A percentile compares a stretch with the other conserved stretches of the same genome.
Conservation (phyloP, 2,797 vertebrate genomes). For the Hydrocynus forskahlii region DNA sequence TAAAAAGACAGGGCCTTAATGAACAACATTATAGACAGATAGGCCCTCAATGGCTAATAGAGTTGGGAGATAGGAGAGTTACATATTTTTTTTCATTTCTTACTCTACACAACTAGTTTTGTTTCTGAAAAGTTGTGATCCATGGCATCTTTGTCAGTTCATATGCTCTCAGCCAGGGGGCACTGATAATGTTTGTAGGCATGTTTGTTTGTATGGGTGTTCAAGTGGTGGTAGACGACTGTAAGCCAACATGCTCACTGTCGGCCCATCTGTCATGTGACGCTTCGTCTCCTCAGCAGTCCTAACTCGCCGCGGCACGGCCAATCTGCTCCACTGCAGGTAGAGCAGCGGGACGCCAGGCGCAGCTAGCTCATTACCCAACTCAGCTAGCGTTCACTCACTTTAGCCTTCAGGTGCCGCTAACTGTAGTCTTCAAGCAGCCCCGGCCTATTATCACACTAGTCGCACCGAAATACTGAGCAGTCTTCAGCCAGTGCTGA, state of each 20-base stretch:
- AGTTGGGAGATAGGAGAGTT: too few species aligned
- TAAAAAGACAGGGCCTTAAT: too few species aligned
- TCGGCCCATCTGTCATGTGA: slow-evolving; percentile 81
- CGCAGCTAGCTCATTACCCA: slow-evolving; percentile 55
- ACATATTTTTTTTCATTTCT: too few species aligned
- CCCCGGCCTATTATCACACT: slow-evolving; percentile 40
- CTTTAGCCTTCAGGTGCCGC: slow-evolving; percentile 46
- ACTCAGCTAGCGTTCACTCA: slow-evolving; percentile 48
- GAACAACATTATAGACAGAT: too few species aligned
- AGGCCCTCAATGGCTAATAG: too few species aligned
- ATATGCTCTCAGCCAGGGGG: slow-evolving; percentile 54
- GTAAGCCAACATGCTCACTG: slow-evolving; percentile 68
- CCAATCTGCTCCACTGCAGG: slow-evolving; percentile 83
- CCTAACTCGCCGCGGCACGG: slow-evolving; percentile 75
- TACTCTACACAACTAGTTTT: too few species aligned
- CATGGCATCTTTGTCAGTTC: slow-evolving; percentile 18
- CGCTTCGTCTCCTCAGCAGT: slow-evolving; percentile 77
- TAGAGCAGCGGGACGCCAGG: slow-evolving; percentile 68
- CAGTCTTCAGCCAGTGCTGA: slow-evolving; percentile 20
- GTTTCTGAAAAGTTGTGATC: too few species aligned
- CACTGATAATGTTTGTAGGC: slow-evolving; percentile 51
- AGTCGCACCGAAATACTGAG: slow-evolving; percentile 10
- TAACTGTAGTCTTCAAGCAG: slow-evolving; percentile 40
- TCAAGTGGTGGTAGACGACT: slow-evolving; percentile 23
- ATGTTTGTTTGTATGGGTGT: slow-evolving; percentile 42